These are phyloP conservation scores for Lytechinus variegatus DNA, from an alignment of 35 echinoderm and acorn worm species.

Conservation along the genomic window DNA sequence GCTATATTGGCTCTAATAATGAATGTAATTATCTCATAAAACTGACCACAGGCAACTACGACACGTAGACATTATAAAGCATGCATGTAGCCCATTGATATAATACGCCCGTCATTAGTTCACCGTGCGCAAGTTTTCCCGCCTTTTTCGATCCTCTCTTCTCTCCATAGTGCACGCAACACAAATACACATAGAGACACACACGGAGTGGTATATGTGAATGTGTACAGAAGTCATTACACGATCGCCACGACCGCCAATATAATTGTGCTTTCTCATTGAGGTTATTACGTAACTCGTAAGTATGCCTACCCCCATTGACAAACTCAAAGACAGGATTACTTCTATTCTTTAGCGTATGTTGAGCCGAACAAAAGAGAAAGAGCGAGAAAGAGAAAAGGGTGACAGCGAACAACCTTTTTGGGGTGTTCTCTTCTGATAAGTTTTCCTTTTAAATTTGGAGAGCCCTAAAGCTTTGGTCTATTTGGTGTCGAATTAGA, in stretches of 20 bases:
- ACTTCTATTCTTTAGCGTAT: neutral
- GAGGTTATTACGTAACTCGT: neutral
- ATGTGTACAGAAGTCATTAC: neutral
- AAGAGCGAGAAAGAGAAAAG: neutral
- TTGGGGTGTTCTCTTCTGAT: too few relatives aligned
- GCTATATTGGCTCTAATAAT: too few relatives aligned
- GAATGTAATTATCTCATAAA: too few relatives aligned
- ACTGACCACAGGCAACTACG: too few relatives aligned
- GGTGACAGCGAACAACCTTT: neutral
- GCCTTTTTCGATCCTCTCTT: neutral
- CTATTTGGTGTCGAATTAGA: neutral
- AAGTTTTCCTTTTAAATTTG: neutral
- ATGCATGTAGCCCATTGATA: too few relatives aligned
- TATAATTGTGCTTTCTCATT: neutral
- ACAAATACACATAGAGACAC: neutral
- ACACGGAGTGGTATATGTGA: neutral
- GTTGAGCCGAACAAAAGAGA: neutral
- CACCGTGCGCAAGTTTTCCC: neutral
- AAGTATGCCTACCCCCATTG: neutral
- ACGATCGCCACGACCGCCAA: neutral
- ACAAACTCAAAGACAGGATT: constrained; percentile 1
- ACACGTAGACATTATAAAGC: too few relatives aligned
- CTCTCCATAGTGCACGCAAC: neutral
- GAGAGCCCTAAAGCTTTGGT: neutral
- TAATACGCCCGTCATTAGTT: neutral